A percentile compares a stretch with the other conserved stretches of the same genome.
phyloP scores from a whole-genome alignment of 2,888 invertebrate species.

The Volucella zonaria region DNA sequence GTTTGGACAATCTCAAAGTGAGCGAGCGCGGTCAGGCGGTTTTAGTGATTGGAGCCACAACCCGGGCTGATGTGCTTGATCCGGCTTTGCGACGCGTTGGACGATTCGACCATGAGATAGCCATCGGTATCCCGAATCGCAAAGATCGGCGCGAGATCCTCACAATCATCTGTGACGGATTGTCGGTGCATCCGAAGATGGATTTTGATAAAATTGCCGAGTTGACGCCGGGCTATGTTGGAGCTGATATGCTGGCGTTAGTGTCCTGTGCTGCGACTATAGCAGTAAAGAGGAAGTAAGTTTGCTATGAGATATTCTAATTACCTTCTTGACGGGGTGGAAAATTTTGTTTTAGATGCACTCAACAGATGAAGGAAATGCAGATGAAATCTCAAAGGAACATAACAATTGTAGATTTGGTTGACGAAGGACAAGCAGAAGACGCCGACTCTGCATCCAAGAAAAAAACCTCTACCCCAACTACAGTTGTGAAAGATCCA shows the following conservation, averaged over 20 bases:
- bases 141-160: conserved; percentile 92
- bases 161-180: conserved; percentile 86
- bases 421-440: conserved; percentile 78
- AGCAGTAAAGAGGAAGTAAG: conserved; percentile 88
- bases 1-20: conserved; percentile 88
- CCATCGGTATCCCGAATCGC: conserved; percentile 95
- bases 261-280: conserved; percentile 94
- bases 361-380: conserved; percentile 79
- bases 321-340: background rate
- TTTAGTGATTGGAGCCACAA: conserved; percentile 97
- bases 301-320: background rate
- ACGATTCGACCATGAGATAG: conserved; percentile 96
- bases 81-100: conserved; percentile 95
- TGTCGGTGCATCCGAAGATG: conserved; percentile 88
- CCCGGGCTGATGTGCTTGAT: conserved; percentile 95
- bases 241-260: conserved; percentile 94
- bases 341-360: conserved; percentile 74
- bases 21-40: conserved; percentile 80
- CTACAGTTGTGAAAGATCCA: conserved; percentile 8
- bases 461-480: conserved; percentile 5
- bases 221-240: conserved; percentile 97
- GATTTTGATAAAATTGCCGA: conserved; percentile 89
- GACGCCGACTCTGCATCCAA: conserved; percentile 56
- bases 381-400: conserved; percentile 78
- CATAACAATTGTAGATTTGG: conserved; percentile 81